Base-by-base conservation (phyloP, 2,113 vertebrate species). In the Dipodomys spectabilis region DNA sequence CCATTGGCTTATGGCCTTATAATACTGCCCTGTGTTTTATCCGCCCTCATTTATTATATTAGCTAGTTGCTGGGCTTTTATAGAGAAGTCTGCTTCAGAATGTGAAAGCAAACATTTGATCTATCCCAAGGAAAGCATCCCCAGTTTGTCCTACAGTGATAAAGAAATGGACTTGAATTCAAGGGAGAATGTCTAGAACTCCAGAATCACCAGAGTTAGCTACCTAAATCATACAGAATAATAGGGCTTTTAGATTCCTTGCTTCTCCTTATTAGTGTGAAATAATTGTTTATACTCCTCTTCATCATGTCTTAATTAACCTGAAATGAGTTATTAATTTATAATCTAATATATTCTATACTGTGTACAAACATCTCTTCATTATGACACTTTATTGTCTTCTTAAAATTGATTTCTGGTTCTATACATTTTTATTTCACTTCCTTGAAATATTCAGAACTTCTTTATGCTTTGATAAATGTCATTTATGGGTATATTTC, bases 91-190 rank as follows among this genome's bases (percentile, higher is more conserved):
- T 71, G 22, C 11, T 77, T 88, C 62, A 73, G n/a, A 69, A 88
- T 62, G 6, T 72, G 62, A 91, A 53, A 73, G 35, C 5, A 19
- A 4, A 6, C 35, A 25, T 39, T 71, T 65, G 19, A 77, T 81
- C 28, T 60, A 12, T 35, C 89, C 45, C 81, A 71, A 81, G n/a
- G 57, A 85, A 4, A 60, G 60, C 82, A 16, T 75, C 60, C 22
- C 1, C n/a, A 57, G 15, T 57, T 57, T 57, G 12, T 16, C 12
- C 53, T 57, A 30, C 22, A 35, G 20, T 78, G 57, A 93, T 16
- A 88, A 60, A 88, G 25, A 90, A 79, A 44, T 32, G 60, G 72
- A 30, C 39, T 86, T 93, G 77, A 84, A 32, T 94, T 89, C 39
- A 60, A 89, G 49, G 44, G 7, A 57, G 49, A 85, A 25, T 67